Conservation (phyloP, 2,113 vertebrate species). For the Ifrita kowaldi region DNA sequence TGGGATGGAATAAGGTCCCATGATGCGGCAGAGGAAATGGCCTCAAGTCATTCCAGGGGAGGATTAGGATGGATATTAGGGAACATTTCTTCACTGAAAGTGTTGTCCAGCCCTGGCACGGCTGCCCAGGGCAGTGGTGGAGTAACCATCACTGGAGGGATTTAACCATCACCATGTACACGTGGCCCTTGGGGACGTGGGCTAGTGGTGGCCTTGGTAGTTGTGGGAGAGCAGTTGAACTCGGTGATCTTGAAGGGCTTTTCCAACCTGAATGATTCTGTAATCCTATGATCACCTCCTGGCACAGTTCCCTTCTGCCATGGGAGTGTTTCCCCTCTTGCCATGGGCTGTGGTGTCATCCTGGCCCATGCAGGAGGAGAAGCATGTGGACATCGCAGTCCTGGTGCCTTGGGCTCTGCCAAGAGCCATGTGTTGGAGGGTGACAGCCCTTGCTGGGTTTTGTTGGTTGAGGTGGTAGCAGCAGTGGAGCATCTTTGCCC, state of each 20-base stretch:
- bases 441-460: background rate
- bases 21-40: background rate
- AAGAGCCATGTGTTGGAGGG: background rate
- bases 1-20: background rate
- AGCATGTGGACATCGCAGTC: rapidly evolving
- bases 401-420: background rate
- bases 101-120: background rate
- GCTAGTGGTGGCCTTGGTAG: background rate
- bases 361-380: background rate
- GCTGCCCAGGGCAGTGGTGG: background rate
- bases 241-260: background rate
- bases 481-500: background rate
- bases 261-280: background rate
- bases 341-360: background rate
- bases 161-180: background rate
- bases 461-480: background rate
- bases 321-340: background rate
- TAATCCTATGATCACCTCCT: background rate
- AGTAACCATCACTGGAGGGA: background rate
- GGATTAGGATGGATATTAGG: background rate
- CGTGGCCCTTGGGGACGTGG: background rate
- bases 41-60: background rate
- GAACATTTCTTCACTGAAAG: background rate
- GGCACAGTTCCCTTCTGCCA: background rate
- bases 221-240: background rate